Conservation (phyloP, 2,797 vertebrate species). For the Pangasius krempfi region DNA sequence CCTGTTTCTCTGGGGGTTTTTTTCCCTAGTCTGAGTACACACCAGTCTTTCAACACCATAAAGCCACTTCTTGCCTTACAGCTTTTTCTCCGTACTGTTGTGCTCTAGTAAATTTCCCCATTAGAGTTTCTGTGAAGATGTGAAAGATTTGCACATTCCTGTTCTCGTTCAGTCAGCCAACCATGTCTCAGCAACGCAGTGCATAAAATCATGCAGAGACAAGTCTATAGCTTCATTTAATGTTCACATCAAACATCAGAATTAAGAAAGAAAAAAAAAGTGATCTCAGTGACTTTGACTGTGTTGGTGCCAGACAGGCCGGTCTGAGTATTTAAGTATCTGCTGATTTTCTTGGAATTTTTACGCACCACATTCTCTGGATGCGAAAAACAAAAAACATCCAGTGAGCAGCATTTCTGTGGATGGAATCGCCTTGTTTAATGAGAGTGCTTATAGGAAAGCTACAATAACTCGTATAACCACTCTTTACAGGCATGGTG, state of each 20-base stretch:
- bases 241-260: background rate
- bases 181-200: too few relatives aligned
- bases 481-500: background rate
- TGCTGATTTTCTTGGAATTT: background rate
- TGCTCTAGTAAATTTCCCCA: background rate
- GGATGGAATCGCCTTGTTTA: background rate
- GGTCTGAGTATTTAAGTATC: background rate
- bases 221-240: background rate
- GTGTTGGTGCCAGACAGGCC: background rate
- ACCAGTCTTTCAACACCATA: background rate
- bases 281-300: background rate
- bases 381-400: background rate
- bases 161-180: background rate
- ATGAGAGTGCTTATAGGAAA: background rate
- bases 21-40: background rate
- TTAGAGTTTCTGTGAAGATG: background rate
- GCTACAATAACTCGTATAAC: too few relatives aligned
- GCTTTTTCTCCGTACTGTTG: background rate
- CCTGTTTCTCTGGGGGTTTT: background rate
- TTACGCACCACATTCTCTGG: background rate
- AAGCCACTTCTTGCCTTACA: background rate
- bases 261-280: background rate
- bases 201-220: background rate
- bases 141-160: background rate
- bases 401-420: background rate